Conservation (phyloP, 2,113 vertebrate genomes). For the Platycercus adscitus region DNA sequence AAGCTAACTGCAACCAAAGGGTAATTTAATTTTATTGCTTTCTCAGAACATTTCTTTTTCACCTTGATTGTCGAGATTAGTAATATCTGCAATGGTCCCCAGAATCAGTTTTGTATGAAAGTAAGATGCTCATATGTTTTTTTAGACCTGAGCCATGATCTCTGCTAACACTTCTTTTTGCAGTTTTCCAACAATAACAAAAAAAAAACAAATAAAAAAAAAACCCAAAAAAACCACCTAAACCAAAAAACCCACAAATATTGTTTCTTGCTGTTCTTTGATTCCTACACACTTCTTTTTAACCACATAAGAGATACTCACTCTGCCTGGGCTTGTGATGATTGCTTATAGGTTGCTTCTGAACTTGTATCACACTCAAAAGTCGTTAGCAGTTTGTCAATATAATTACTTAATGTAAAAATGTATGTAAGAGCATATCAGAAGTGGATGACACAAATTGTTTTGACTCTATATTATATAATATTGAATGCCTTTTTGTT, state of each 20-base stretch:
- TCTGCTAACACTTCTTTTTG: neutral
- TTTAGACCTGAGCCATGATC: neutral
- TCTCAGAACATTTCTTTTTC: neutral
- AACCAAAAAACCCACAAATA: too few relatives aligned
- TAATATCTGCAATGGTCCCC: neutral
- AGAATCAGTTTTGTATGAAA: neutral
- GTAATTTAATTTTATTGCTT: neutral
- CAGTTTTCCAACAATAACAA: neutral
- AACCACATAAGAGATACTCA: neutral
- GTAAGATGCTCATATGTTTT: neutral
- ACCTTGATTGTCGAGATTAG: neutral
- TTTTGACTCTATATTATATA: neutral
- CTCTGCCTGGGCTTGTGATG: neutral
- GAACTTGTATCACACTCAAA: neutral
- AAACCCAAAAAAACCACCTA: too few relatives aligned
- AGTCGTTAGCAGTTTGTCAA: conserved; percentile 1
- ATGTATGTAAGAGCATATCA: neutral
- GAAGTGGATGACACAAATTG: neutral
- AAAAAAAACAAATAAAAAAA: neutral
- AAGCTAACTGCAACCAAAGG: neutral
- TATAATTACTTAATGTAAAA: conserved; percentile 5
- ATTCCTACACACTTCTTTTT: neutral
- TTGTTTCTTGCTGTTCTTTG: neutral
- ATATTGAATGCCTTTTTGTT: neutral
- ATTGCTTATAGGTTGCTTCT: neutral